Evolutionary conservation across 2,113 vertebrate species (phyloP).

Genomic region (Pelecanoides urinatrix): DNA sequence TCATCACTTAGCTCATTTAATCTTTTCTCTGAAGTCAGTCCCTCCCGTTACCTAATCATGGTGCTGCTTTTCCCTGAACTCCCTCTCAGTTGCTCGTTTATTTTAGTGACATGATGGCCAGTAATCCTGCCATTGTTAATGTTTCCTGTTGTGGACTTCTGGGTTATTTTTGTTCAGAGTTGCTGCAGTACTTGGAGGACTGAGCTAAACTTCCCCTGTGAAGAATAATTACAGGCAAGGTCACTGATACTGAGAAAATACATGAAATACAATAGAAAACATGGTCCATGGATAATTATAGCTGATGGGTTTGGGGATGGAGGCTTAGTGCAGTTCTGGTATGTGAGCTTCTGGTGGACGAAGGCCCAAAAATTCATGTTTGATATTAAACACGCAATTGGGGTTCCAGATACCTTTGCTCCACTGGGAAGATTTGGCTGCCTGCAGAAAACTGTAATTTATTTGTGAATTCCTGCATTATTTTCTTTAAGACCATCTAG

Average conservation of each 20-base stretch:
- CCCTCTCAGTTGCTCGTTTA: not conserved
- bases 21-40: constrained; percentile 14
- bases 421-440: not conserved
- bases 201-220: not conserved
- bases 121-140: constrained; percentile 53
- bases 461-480: not conserved
- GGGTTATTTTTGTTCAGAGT: constrained; percentile 53
- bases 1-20: constrained; percentile 28
- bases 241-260: not conserved
- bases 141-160: constrained; percentile 49
- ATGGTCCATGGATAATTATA: not conserved
- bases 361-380: not conserved
- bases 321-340: not conserved
- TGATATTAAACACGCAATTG: not conserved
- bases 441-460: not conserved
- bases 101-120: not conserved
- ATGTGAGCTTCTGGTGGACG: not conserved
- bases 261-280: not conserved
- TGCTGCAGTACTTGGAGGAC: not conserved
- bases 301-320: not conserved
- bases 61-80: constrained; percentile 22
- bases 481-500: not conserved
- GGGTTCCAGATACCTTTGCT: not conserved
- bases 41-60: not conserved
- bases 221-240: constrained; percentile 10